These are phyloP conservation scores for Phalacrocorax pelagicus DNA, from an alignment of 2,113 vertebrate genomes.

Conservation along the genomic window DNA sequence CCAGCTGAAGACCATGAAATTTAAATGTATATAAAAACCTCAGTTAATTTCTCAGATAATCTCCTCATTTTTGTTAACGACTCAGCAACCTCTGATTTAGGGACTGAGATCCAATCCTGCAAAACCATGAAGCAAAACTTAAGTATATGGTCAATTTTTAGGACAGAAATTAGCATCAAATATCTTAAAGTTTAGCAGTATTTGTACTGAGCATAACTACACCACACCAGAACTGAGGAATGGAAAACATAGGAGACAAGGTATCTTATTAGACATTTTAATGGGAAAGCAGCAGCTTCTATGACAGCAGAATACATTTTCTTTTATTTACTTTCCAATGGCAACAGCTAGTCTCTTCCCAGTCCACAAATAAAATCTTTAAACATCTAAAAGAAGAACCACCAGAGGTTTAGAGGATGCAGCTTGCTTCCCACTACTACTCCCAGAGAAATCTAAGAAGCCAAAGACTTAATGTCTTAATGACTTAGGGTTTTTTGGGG, in stretches of 20 bases:
- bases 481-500: no score
- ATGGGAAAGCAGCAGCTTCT: background rate
- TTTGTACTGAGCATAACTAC: background rate
- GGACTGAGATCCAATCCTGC: background rate
- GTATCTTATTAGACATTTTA: background rate
- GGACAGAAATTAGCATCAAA: background rate
- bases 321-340: background rate
- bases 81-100: background rate
- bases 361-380: background rate
- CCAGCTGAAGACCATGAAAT: background rate
- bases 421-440: background rate
- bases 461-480: background rate
- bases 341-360: background rate
- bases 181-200: background rate
- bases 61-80: background rate
- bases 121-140: background rate
- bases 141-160: background rate
- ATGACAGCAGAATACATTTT: background rate
- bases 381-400: background rate
- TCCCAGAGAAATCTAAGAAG: background rate
- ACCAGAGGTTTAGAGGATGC: background rate
- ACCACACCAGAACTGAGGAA: background rate
- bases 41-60: background rate
- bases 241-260: background rate
- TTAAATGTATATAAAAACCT: background rate